phyloP scores from a whole-genome alignment of 2,113 vertebrate species.

The Pycnonotus jocosus region DNA sequence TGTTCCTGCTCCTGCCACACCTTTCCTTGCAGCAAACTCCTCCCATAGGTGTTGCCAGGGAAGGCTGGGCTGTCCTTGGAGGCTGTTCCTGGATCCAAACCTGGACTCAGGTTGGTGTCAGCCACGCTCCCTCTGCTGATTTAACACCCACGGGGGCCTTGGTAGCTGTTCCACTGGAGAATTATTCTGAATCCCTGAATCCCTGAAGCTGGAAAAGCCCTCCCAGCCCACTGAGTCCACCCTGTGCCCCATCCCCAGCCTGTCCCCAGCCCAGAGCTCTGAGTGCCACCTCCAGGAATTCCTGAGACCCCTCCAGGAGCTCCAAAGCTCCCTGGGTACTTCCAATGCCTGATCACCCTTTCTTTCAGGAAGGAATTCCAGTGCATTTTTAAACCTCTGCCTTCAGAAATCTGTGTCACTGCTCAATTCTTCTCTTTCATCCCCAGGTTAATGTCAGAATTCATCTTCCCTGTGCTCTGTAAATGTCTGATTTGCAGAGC shows the following conservation, averaged over 20 bases:
- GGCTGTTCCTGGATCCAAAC: not conserved
- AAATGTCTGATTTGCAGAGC: not conserved
- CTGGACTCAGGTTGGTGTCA: not conserved
- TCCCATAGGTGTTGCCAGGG: fast-evolving
- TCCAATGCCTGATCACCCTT: not conserved
- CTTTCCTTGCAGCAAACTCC: not conserved
- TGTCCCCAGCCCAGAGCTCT: not conserved
- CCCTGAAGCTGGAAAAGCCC: not conserved
- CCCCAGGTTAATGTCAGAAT: not conserved
- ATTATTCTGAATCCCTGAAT: not conserved
- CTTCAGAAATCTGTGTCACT: not conserved
- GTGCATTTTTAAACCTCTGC: not conserved
- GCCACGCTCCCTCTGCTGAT: not conserved
- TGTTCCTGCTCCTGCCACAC: not conserved
- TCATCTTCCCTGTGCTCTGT: not conserved
- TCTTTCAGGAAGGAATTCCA: not conserved
- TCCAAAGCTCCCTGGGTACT: not conserved
- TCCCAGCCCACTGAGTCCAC: fast-evolving
- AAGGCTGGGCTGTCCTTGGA: not conserved
- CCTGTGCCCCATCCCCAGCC: fast-evolving
- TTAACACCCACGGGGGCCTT: fast-evolving
- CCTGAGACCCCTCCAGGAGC: not conserved
- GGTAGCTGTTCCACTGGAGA: not conserved
- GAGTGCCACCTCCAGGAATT: not conserved
- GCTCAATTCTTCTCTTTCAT: not conserved